Percentiles rank a stretch among this genome's conserved stretches.
Evolutionary conservation across 2,113 vertebrate genomes (phyloP).

Genomic region (Physeter macrocephalus): DNA sequence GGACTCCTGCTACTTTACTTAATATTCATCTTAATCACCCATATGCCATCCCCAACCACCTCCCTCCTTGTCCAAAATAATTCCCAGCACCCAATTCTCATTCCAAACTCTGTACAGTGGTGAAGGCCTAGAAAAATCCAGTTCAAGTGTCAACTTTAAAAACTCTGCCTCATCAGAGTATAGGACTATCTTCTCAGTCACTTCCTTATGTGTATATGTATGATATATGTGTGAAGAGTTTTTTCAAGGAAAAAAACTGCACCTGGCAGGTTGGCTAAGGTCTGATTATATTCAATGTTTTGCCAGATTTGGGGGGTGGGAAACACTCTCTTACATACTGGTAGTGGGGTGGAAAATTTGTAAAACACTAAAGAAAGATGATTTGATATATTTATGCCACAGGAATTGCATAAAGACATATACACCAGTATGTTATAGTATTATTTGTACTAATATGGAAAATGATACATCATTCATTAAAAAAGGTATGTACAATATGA

Average conservation of each 20-base stretch:
- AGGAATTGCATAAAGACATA: neutral
- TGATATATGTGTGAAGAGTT: neutral
- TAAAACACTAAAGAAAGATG: neutral
- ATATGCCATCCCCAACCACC: too few species aligned
- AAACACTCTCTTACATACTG: neutral
- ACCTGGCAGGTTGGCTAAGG: neutral
- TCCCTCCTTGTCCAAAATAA: neutral
- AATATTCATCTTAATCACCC: neutral
- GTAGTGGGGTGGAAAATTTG: neutral
- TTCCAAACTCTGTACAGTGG: too few species aligned
- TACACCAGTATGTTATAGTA: neutral
- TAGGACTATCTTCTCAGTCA: neutral
- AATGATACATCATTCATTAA: neutral
- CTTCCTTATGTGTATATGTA: neutral
- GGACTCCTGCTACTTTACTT: neutral
- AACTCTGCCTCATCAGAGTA: neutral
- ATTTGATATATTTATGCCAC: neutral
- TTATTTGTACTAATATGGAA: neutral
- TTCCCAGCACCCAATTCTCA: neutral
- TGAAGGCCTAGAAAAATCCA: neutral
- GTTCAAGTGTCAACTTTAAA: neutral
- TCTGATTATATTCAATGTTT: neutral
- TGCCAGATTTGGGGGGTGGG: neutral
- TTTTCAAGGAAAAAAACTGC: neutral
- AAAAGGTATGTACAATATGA: neutral